These are phyloP conservation scores for Arothron firmamentum DNA, from an alignment of 2,113 vertebrate species.

Conservation along the genomic window DNA sequence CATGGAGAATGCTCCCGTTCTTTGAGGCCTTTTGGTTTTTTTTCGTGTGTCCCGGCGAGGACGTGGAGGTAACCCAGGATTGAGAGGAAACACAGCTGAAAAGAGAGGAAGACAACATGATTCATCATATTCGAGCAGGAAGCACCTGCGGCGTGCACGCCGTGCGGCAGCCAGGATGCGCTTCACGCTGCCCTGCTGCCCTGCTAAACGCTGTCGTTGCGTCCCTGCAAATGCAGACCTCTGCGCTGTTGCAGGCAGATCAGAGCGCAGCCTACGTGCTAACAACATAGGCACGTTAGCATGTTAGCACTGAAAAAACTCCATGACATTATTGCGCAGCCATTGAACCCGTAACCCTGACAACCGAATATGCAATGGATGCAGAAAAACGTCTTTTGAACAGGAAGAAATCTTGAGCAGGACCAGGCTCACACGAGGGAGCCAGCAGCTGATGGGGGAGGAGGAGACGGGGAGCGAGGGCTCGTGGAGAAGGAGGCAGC, in stretches of 20 bases:
- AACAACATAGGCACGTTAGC: neutral
- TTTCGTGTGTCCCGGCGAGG: neutral
- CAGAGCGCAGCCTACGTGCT: neutral
- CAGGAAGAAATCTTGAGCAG: too few relatives aligned
- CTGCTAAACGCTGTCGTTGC: constrained; percentile 9
- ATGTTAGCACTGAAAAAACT: neutral
- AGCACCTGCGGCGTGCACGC: constrained; percentile 56
- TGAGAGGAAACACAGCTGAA: constrained; percentile 55
- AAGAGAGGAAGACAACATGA: constrained; percentile 58
- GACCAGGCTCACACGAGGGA: too few relatives aligned
- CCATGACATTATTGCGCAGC: too few relatives aligned
- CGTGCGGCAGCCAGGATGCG: constrained; percentile 4
- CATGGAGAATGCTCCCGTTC: neutral
- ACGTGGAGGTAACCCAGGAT: constrained; percentile 24
- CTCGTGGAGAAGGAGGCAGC: too few relatives aligned
- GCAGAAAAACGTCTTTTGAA: too few relatives aligned
- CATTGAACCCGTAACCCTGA: too few relatives aligned
- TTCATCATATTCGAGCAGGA: constrained; percentile 62
- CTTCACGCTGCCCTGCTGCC: neutral
- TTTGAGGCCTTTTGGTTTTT: constrained; percentile 30
- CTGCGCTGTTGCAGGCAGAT: constrained; percentile 23
- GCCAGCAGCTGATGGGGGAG: too few relatives aligned
- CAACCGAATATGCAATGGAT: too few relatives aligned
- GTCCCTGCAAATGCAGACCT: constrained; percentile 9
- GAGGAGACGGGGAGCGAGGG: too few relatives aligned